These are phyloP conservation scores for Acronicta psi DNA, from an alignment of 2,888 invertebrate species.

Conservation along the genomic window DNA sequence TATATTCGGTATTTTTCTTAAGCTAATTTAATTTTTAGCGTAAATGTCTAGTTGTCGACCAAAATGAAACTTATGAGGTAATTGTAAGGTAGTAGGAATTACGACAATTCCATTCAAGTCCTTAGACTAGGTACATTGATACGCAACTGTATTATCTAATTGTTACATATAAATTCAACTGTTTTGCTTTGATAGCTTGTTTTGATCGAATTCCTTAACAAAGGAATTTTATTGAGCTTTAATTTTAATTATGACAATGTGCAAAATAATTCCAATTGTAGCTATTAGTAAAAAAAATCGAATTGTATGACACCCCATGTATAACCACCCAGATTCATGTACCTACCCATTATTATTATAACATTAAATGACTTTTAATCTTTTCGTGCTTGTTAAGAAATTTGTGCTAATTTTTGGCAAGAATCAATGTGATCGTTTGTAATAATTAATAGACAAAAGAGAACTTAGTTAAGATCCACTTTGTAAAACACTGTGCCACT, in stretches of 20 bases:
- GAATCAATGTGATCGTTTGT: constrained; percentile 39
- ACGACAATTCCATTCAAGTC: constrained; percentile 43
- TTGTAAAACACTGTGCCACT: constrained; percentile 36
- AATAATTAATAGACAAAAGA: constrained; percentile 36
- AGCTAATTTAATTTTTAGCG: constrained; percentile 46
- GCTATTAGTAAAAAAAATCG: constrained; percentile 3
- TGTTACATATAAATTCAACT: constrained; percentile 3
- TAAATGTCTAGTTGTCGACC: constrained; percentile 70
- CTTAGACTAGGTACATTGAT: constrained; percentile 31
- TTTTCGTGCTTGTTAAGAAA: constrained; percentile 43
- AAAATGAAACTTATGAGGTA: constrained; percentile 76
- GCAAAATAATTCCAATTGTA: not conserved
- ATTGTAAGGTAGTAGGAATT: constrained; percentile 65
- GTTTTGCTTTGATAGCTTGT: constrained; percentile 7
- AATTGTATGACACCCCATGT: constrained; percentile 14
- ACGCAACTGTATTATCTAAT: constrained; percentile 13
- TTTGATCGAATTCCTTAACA: constrained; percentile 2
- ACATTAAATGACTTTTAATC: constrained; percentile 26
- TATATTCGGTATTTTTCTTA: constrained; percentile 44
- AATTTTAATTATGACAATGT: constrained; percentile 11
- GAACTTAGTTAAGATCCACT: constrained; percentile 44
- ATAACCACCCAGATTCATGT: constrained; percentile 12
- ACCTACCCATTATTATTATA: constrained; percentile 8
- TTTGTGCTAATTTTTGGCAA: constrained; percentile 42
- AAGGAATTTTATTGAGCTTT: constrained; percentile 14